Conservation (phyloP, 1,140 invertebrate genomes). For the Trichonephila clavata region DNA sequence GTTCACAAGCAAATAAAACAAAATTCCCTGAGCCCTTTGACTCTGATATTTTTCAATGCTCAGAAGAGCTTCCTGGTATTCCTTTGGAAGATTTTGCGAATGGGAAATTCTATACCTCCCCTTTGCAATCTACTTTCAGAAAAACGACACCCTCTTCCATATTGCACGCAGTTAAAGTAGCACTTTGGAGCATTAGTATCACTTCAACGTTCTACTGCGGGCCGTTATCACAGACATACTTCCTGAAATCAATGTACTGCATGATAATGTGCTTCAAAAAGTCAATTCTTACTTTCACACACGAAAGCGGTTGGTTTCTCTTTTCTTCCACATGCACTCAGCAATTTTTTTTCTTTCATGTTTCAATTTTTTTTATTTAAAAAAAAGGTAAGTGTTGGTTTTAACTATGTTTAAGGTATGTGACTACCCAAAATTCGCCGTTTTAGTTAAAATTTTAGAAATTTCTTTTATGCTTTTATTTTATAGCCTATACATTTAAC, state of each 20-base stretch:
- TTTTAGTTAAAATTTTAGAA: too few species aligned
- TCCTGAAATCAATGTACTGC: slow-evolving; percentile 64
- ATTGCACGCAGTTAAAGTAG: slow-evolving; percentile 52
- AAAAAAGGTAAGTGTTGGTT: too few species aligned
- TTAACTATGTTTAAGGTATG: too few species aligned
- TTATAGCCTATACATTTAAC: too few species aligned
- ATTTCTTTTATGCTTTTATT: too few species aligned
- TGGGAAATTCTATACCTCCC: slow-evolving; percentile 15
- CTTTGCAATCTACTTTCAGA: slow-evolving; percentile 22
- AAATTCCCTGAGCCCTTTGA: too few species aligned
- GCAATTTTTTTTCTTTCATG: neutral
- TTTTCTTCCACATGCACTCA: neutral
- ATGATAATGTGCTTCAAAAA: slow-evolving; percentile 65
- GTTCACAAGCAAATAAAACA: too few species aligned
- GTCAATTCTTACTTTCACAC: slow-evolving; percentile 49
- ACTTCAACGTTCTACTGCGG: neutral
- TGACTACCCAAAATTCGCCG: too few species aligned
- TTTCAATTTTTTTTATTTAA: neutral
- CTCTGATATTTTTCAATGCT: too few species aligned
- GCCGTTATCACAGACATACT: slow-evolving; percentile 60
- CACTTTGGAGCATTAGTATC: slow-evolving; percentile 10
- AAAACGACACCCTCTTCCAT: slow-evolving; percentile 53
- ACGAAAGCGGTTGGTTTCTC: neutral
- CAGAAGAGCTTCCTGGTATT: too few species aligned
- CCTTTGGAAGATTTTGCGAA: neutral